Evolutionary conservation across 2,113 vertebrate genomes (phyloP), one percentile per base, ranked within the genome.

Genomic region (Recurvirostra avosetta): DNA sequence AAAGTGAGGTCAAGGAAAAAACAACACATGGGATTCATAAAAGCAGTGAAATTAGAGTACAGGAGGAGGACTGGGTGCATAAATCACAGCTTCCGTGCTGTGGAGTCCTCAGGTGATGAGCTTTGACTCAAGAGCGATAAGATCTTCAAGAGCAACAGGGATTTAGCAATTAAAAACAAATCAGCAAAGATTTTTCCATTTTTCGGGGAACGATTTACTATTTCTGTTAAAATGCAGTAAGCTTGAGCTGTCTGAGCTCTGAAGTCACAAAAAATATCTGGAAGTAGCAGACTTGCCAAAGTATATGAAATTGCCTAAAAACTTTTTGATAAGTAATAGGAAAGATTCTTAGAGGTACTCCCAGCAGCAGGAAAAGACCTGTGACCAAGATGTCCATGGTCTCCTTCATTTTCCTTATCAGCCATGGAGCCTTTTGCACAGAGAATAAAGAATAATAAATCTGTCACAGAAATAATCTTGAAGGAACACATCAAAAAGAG

Each of bases 321-420:
- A 9, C n/a, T 36, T 86, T 40, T 84, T 55, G 47, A 63, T 83
- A 92, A 93, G 58, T 76, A 84, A 36, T 32, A 68, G 36, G 26
- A 65, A 90, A 88, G 75, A 55, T 41, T 80, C 61, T 83, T 41
- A 53, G 61, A 87, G 66, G 18, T 92, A 15, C 14, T 74, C 11
- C 38, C 71, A 81, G 61, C 45, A 87, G 59, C 20, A 55, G 40
- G 41, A 74, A 77, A 22, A 76, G 81, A 6, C 20, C 71, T 67
- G 43, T 78, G 72, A 63, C 52, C 63, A 30, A 91, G 71, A 77
- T 63, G 32, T 80, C 75, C 56, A 20, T 55, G 27, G n/a, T 78
- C 45, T 45, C 56, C 70, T 85, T 78, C 17, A 76, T 66, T 93
- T 94, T 73, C 15, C 88, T 93, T 92, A 90, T 95, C 83, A 67